Percentiles rank a stretch among this genome's conserved stretches.
Conservation (phyloP, 2,888 invertebrate genomes). For the Heteropelma amictum region DNA sequence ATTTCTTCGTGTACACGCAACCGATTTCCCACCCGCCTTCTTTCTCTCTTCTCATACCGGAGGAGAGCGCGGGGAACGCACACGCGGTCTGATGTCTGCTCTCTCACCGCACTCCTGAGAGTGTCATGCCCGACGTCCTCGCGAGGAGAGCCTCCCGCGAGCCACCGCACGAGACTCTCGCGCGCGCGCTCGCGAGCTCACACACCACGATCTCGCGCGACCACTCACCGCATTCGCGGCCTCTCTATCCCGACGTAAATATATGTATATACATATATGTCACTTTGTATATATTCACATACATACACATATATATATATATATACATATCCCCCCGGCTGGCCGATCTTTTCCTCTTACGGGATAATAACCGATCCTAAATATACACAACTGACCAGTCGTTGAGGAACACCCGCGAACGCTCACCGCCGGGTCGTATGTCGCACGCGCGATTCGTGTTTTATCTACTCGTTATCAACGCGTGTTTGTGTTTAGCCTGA, state of each 20-base stretch:
- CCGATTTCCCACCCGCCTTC: constrained; percentile 64
- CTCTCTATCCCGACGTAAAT: not conserved
- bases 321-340: constrained; percentile 10
- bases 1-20: constrained; percentile 44
- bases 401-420: constrained; percentile 39
- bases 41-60: constrained; percentile 49
- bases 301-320: not conserved
- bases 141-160: constrained; percentile 57
- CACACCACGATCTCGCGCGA: constrained; percentile 41
- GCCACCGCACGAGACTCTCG: constrained; percentile 51
- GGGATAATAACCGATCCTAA: constrained; percentile 52
- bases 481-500: constrained; percentile 7
- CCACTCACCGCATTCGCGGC: constrained; percentile 35
- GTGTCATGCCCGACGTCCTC: constrained; percentile 58
- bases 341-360: constrained; percentile 50
- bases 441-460: constrained; percentile 30
- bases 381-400: constrained; percentile 46
- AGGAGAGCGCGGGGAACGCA: constrained; percentile 51
- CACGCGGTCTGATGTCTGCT: constrained; percentile 57
- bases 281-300: not conserved
- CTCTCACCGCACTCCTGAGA: constrained; percentile 54
- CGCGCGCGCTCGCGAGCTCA: constrained; percentile 43
- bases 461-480: constrained; percentile 27
- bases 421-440: constrained; percentile 27
- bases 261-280: not conserved